Conservation (phyloP, 1,140 invertebrate genomes). For the Aphelenchoides fujianensis region DNA sequence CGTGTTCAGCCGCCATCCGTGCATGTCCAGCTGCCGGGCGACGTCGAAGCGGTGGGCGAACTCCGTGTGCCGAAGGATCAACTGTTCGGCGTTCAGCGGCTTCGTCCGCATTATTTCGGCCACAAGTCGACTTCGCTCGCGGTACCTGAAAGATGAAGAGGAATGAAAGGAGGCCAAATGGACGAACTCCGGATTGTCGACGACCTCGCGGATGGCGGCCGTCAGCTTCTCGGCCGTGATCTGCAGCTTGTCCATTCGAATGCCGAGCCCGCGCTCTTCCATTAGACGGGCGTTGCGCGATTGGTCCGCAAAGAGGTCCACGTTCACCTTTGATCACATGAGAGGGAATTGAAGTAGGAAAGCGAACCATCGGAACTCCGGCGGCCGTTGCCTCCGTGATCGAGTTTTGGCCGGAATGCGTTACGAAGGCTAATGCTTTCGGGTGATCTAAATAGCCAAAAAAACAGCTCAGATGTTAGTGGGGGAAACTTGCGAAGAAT, state of each 20-base stretch:
- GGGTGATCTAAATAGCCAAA: slow-evolving; percentile 67
- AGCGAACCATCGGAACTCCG: slow-evolving; percentile 68
- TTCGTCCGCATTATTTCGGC: slow-evolving; percentile 25
- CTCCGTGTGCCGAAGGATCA: slow-evolving; percentile 27
- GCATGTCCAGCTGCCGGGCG: not conserved
- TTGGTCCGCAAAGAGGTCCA: slow-evolving; percentile 71
- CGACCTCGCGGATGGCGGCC: slow-evolving; percentile 13
- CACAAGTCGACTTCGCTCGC: slow-evolving; percentile 24
- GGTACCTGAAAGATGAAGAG: slow-evolving; percentile 2
- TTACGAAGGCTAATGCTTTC: slow-evolving; percentile 71
- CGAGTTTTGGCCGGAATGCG: slow-evolving; percentile 71
- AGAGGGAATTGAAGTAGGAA: not conserved
- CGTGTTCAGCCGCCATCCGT: slow-evolving; percentile 21
- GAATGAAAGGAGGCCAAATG: not conserved
- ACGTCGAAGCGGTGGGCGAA: slow-evolving; percentile 32
- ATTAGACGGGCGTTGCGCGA: slow-evolving; percentile 55
- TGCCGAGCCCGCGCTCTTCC: slow-evolving; percentile 30
- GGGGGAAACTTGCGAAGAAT: slow-evolving; percentile 17
- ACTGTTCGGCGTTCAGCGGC: slow-evolving; percentile 23
- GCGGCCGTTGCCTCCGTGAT: slow-evolving; percentile 71
- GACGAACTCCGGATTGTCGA: slow-evolving; percentile 1
- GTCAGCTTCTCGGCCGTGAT: slow-evolving; percentile 21
- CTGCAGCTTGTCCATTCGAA: slow-evolving; percentile 11
- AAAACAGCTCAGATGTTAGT: not conserved
- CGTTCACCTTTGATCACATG: slow-evolving; percentile 49